Evolutionary conservation across 2,888 invertebrate species (phyloP).

Genomic region (Aporophyla lueneburgensis): DNA sequence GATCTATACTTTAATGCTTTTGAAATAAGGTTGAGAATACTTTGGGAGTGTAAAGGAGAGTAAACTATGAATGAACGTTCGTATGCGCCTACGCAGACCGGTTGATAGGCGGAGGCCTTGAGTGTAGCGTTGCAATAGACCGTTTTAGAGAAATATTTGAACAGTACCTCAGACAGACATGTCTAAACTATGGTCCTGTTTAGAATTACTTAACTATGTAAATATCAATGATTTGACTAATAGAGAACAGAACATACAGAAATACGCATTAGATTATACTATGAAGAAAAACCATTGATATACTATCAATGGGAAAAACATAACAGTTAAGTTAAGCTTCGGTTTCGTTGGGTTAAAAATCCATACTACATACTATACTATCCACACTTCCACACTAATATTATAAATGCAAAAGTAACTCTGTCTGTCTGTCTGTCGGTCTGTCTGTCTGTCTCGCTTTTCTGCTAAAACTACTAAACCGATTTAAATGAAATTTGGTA

Average conservation of each 20-base stretch:
- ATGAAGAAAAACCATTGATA: too few species aligned
- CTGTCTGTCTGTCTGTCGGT: too few species aligned
- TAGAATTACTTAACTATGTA: slow-evolving; percentile 18
- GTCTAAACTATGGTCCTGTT: slow-evolving; percentile 2
- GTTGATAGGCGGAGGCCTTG: slow-evolving; percentile 58
- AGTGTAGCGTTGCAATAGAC: slow-evolving; percentile 50
- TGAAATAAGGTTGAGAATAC: slow-evolving; percentile 16
- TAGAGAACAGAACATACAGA: background rate
- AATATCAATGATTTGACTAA: background rate
- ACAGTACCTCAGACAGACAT: slow-evolving; percentile 29
- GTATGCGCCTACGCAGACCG: slow-evolving; percentile 75
- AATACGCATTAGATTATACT: too few species aligned
- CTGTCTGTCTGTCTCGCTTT: too few species aligned
- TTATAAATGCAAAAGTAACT: too few species aligned
- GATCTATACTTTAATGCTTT: accelerated
- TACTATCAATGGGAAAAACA: too few species aligned
- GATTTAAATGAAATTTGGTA: too few species aligned
- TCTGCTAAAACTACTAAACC: too few species aligned
- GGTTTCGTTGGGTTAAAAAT: too few species aligned
- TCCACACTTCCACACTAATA: too few species aligned
- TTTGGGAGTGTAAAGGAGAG: slow-evolving; percentile 34
- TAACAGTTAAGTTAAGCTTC: too few species aligned
- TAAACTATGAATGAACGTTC: slow-evolving; percentile 74
- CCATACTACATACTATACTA: too few species aligned
- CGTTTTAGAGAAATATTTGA: slow-evolving; percentile 52